phyloP scores from a whole-genome alignment of 2,113 vertebrate genomes.

The Protomyctophum bolini region DNA sequence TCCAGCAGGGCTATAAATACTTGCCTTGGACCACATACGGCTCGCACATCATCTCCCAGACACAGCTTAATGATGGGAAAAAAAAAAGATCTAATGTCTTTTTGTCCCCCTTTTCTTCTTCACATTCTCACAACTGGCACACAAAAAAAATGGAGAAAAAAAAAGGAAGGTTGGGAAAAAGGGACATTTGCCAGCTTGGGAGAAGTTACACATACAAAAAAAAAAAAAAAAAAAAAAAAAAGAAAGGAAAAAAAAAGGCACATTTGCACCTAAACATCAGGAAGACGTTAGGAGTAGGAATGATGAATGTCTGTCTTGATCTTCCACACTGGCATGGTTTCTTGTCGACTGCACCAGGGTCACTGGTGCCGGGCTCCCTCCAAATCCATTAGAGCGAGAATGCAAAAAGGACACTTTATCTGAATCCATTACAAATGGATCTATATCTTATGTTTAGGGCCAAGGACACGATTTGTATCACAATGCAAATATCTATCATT shows the following conservation, averaged over 20 bases:
- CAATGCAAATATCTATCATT: constrained; percentile 86
- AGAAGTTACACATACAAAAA: constrained; percentile 70
- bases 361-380: constrained; percentile 70
- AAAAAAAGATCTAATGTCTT: constrained; percentile 87
- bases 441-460: constrained; percentile 83
- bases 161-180: constrained; percentile 23
- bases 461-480: constrained; percentile 84
- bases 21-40: constrained; percentile 90
- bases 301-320: constrained; percentile 76
- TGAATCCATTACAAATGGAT: constrained; percentile 84
- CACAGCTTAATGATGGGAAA: constrained; percentile 91
- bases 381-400: constrained; percentile 77
- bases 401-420: constrained; percentile 79
- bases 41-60: constrained; percentile 92
- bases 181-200: constrained; percentile 53
- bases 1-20: constrained; percentile 92
- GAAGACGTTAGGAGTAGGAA: constrained; percentile 63
- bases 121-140: constrained; percentile 64
- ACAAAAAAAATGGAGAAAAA: constrained; percentile 25
- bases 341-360: constrained; percentile 79
- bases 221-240: background rate
- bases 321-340: constrained; percentile 61
- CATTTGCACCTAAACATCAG: constrained; percentile 63
- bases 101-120: constrained; percentile 64
- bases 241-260: constrained; percentile 18